phyloP scores from a whole-genome alignment of 2,797 vertebrate genomes.

The Gymnopithys bicolor region DNA sequence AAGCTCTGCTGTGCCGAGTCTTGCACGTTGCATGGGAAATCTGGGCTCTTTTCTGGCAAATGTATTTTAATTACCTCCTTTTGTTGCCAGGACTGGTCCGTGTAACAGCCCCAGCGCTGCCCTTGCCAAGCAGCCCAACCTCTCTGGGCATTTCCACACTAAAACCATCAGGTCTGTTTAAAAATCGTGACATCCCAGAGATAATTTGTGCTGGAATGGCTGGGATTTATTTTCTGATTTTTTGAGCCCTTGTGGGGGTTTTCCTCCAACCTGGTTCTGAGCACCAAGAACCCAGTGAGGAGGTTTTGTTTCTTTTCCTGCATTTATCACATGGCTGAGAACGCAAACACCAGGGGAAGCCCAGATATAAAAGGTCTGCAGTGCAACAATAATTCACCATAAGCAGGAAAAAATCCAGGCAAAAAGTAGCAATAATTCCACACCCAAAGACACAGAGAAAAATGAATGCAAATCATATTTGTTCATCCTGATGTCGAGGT shows the following conservation, averaged over 20 bases:
- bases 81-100: neutral
- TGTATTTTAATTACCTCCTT: slow-evolving; percentile 35
- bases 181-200: neutral
- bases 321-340: neutral
- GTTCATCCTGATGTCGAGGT: neutral
- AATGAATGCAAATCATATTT: neutral
- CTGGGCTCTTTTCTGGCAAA: slow-evolving; percentile 35
- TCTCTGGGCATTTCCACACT: neutral
- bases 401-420: neutral
- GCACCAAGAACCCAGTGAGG: neutral
- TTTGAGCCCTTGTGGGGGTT: neutral
- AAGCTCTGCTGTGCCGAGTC: slow-evolving; percentile 8
- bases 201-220: neutral
- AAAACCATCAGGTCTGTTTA: neutral
- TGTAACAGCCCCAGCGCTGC: neutral
- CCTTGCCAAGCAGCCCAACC: neutral
- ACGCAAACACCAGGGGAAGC: neutral
- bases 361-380: neutral
- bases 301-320: neutral
- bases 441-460: neutral
- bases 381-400: neutral
- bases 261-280: neutral
- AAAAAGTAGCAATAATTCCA: neutral
- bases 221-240: neutral
- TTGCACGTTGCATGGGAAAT: slow-evolving; percentile 14